Conservation (phyloP, 2,888 invertebrate species). For the Nasonia oneida region DNA sequence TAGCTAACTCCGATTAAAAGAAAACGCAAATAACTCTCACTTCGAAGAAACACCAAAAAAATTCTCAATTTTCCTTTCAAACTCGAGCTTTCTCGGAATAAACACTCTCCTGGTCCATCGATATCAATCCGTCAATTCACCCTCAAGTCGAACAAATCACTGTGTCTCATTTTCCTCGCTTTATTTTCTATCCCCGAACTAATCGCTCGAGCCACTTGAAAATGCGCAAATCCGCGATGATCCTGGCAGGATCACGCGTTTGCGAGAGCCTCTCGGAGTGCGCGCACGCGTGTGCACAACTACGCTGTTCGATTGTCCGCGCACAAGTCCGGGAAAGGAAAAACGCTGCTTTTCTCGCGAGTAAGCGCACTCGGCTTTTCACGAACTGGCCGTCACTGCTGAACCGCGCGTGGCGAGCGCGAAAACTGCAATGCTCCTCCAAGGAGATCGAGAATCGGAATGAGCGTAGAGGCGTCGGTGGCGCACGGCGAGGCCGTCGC, state of each 20-base stretch:
- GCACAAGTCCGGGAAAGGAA: neutral
- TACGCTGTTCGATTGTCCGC: neutral
- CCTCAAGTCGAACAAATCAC: neutral
- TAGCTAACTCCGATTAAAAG: neutral
- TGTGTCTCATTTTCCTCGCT: slow-evolving; percentile 49
- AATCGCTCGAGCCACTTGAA: neutral
- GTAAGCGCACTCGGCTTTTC: neutral
- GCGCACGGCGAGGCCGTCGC: neutral
- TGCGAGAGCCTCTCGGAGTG: neutral
- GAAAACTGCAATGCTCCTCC: slow-evolving; percentile 18
- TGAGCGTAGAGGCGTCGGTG: slow-evolving; percentile 3
- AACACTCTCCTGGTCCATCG: neutral
- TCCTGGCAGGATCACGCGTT: slow-evolving; percentile 31
- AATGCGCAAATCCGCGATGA: slow-evolving; percentile 24
- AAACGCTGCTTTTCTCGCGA: neutral
- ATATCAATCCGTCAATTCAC: slow-evolving; percentile 16
- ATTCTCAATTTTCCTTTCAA: neutral
- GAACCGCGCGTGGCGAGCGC: neutral
- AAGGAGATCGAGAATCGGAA: slow-evolving; percentile 27
- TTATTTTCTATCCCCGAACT: too few species aligned
- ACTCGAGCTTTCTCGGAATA: neutral
- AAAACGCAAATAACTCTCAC: neutral
- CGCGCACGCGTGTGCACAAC: neutral
- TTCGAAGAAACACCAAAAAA: neutral
- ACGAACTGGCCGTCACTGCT: neutral